These are phyloP conservation scores for Macrosteles quadrilineatus DNA, from an alignment of 1,140 invertebrate species.

Conservation along the genomic window DNA sequence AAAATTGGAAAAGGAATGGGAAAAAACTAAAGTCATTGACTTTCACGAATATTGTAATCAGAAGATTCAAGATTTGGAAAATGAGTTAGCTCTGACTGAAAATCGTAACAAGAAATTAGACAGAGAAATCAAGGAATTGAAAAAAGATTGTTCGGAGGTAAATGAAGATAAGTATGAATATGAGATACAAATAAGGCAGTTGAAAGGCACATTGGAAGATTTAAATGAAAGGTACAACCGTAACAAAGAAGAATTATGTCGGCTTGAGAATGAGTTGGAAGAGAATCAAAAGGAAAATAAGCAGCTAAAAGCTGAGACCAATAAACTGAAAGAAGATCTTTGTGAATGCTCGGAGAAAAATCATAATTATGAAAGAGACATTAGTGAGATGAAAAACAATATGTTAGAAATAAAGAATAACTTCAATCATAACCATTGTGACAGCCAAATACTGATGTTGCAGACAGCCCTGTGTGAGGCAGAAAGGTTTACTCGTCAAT, in stretches of 20 bases:
- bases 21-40: neutral
- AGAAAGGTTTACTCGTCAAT: neutral
- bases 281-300: neutral
- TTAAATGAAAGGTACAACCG: neutral
- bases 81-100: neutral
- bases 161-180: neutral
- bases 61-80: neutral
- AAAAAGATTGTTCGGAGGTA: neutral
- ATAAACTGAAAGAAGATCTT: neutral
- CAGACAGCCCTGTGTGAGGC: neutral
- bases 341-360: neutral
- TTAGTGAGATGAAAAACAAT: neutral
- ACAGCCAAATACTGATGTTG: neutral
- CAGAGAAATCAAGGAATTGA: neutral
- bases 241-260: neutral
- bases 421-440: neutral
- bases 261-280: neutral
- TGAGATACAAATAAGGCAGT: neutral
- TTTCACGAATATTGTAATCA: neutral
- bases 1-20: neutral
- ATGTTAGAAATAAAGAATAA: neutral
- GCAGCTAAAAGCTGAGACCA: neutral
- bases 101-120: neutral
- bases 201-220: neutral
- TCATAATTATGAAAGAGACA: neutral